Evolutionary conservation across 2,797 vertebrate species (phyloP), one percentile per base, ranked within the genome.

Genomic region (Hipposideros larvatus): DNA sequence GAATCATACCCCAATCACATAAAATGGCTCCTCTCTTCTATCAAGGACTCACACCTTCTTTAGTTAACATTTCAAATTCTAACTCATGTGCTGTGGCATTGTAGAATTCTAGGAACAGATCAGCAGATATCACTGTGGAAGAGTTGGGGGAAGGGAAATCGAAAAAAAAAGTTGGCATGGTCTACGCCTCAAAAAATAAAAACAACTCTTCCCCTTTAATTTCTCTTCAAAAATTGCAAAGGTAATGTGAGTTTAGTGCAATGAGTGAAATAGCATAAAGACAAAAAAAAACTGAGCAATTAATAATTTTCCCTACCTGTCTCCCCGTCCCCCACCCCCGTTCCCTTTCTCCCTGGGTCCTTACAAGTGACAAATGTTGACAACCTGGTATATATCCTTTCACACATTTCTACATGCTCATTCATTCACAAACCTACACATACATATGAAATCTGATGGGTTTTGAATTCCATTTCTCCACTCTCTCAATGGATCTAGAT

Each of bases 211-310:
- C 11, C 55, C 4, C 51, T 61, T 65, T 28, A 31, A 51, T 68
- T 70, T 90, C 46, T 53, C 46, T 90, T 92, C 18, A 92, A 53
- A 95, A 96, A 66, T 61, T 46, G 4, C 5, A 66, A 84, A 90
- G 24, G 26, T 48, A 68, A 51, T 84, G 26, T 71, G 65, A 71
- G 28, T 24, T 68, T 87, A 65, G 41, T 57, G 37, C 41, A 85
- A 41, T 31, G 73, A 74, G 5, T 55, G 31, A 51, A 80, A 74
- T 11, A 16, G 11, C 34, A 34, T 7, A 55, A 90, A 43, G 28
- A 51, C 37, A 71, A 21, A 15, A 7, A 21, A 91, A 82, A 46
- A 78, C 26, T 21, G 13, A 74, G 8, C 11, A 13, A 37, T 46
- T 46, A 59, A 41, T 37, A 21, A 53, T 41, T 86, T 84, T 37